Percentiles rank a stretch among this genome's conserved stretches.
These are phyloP conservation scores for Acromyrmex echinatior DNA, from an alignment of 1,140 invertebrate genomes.

Conservation along the genomic window DNA sequence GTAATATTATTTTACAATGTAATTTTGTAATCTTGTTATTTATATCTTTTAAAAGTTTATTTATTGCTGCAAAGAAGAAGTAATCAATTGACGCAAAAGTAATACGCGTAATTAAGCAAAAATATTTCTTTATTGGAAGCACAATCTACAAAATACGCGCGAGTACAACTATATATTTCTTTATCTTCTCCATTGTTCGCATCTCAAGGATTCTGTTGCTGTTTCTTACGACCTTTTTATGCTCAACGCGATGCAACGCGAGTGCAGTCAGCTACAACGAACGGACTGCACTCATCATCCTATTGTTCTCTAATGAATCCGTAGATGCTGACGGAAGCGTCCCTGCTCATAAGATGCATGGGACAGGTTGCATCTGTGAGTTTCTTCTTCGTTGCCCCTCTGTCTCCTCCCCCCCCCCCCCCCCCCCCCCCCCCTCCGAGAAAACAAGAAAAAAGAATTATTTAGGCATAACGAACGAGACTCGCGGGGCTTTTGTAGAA, in stretches of 20 bases:
- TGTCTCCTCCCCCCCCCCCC: constrained; percentile 1
- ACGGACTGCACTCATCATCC: constrained; percentile 82
- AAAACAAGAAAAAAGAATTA: constrained; percentile 73
- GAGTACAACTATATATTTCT: constrained; percentile 25
- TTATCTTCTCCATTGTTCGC: constrained; percentile 41
- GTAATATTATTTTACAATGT: background rate
- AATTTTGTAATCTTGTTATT: background rate
- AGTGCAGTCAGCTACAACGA: constrained; percentile 70
- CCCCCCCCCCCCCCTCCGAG: background rate
- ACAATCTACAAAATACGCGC: background rate
- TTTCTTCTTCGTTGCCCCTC: constrained; percentile 65
- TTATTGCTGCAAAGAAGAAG: background rate
- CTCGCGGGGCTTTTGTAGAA: constrained; percentile 71
- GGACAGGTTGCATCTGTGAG: constrained; percentile 77
- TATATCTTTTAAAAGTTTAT: background rate
- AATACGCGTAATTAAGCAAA: background rate
- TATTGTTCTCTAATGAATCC: constrained; percentile 87
- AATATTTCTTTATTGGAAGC: background rate
- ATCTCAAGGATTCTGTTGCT: constrained; percentile 33
- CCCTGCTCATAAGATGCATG: constrained; percentile 78
- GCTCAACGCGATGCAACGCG: constrained; percentile 56
- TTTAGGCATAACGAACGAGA: constrained; percentile 76
- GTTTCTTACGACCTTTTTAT: constrained; percentile 50
- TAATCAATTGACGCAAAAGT: background rate
- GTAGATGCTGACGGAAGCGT: constrained; percentile 85